Percentiles rank a stretch among this genome's conserved stretches.
Evolutionary conservation across 2,797 vertebrate genomes (phyloP).

Genomic region (Molossus molossus): DNA sequence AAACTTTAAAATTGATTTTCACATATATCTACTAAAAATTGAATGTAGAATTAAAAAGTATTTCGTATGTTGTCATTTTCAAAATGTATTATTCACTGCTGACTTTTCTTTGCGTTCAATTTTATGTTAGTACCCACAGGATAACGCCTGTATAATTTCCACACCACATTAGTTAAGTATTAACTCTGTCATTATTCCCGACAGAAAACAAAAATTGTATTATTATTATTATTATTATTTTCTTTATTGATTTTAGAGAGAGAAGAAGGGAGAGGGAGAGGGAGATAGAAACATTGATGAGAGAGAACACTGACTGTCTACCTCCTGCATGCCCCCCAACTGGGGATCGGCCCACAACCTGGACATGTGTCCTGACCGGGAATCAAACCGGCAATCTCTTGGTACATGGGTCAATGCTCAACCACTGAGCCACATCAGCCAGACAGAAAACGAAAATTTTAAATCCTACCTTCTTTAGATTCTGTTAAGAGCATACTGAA

Average conservation of each 20-base stretch:
- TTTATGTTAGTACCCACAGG: slow-evolving; percentile 1
- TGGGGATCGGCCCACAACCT: too few species aligned
- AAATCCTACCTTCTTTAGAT: neutral
- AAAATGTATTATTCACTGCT: slow-evolving; percentile 61
- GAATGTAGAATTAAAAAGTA: slow-evolving; percentile 51
- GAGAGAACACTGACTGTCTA: too few species aligned
- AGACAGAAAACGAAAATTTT: neutral
- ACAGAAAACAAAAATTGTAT: slow-evolving; percentile 1
- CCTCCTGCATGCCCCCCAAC: too few species aligned
- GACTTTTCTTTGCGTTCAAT: slow-evolving; percentile 49
- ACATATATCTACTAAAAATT: slow-evolving; percentile 17
- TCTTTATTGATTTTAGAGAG: too few species aligned
- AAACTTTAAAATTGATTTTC: slow-evolving; percentile 27
- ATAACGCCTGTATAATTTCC: neutral
- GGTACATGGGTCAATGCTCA: too few species aligned
- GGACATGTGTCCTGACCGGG: too few species aligned
- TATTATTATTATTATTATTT: too few species aligned
- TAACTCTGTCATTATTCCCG: neutral
- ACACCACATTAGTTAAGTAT: neutral
- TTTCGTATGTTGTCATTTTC: slow-evolving; percentile 52
- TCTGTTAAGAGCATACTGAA: neutral
- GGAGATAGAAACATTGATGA: too few species aligned
- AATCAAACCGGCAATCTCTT: too few species aligned
- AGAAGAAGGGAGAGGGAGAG: too few species aligned
- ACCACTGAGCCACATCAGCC: too few species aligned